phyloP scores from a whole-genome alignment of 2,888 invertebrate species.

The Ypsolopha sequella region DNA sequence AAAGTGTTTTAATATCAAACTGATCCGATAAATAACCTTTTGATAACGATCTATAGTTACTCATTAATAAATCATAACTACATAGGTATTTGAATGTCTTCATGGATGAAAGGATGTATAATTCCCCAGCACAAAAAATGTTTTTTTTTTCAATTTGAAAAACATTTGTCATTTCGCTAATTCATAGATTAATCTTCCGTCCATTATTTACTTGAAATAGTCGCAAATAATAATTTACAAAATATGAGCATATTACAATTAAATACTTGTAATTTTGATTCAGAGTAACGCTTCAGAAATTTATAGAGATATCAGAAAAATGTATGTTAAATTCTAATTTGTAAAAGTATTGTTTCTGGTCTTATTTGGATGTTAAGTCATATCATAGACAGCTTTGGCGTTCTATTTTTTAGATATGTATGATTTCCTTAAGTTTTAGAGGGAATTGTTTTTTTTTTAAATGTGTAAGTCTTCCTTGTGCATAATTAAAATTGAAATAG shows the following conservation, averaged over 20 bases:
- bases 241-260: background rate
- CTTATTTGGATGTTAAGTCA: background rate
- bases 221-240: background rate
- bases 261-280: background rate
- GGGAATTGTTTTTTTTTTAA: background rate
- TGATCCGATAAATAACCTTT: no score
- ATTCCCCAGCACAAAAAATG: no score
- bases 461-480: background rate
- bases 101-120: no score
- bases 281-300: no score
- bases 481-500: background rate
- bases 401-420: no score
- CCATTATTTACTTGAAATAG: conserved; percentile 6
- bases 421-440: background rate
- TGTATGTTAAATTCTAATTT: background rate
- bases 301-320: no score
- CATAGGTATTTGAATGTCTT: no score
- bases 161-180: background rate
- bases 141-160: no score
- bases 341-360: background rate
- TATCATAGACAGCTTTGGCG: no score
- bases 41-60: no score
- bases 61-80: no score
- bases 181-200: conserved; percentile 14
- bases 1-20: no score